A percentile compares a stretch with the other conserved stretches of the same genome.
Conservation (phyloP, 2,113 vertebrate species). For the Suncus etruscus region DNA sequence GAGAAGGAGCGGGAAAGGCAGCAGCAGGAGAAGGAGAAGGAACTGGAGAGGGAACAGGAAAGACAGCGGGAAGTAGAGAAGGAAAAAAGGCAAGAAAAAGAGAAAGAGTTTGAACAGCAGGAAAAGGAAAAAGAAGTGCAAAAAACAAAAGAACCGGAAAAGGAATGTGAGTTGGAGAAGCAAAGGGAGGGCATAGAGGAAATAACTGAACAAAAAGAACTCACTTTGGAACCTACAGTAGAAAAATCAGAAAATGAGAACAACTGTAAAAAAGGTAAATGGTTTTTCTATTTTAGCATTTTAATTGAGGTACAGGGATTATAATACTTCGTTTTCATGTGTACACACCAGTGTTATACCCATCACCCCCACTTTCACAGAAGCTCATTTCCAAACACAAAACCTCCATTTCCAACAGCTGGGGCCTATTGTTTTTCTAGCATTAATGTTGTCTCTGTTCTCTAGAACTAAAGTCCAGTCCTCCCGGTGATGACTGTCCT, state of each 20-base stretch:
- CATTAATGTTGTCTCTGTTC: too few species aligned
- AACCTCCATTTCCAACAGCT: too few species aligned
- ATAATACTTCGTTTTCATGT: too few species aligned
- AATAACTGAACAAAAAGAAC: constrained; percentile 83
- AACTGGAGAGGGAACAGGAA: constrained; percentile 63
- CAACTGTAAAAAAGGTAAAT: constrained; percentile 83
- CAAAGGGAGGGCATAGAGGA: constrained; percentile 75
- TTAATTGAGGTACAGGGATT: too few species aligned
- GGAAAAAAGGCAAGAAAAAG: constrained; percentile 55
- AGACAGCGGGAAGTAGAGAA: constrained; percentile 70
- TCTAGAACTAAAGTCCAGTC: too few species aligned
- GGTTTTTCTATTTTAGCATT: not conserved
- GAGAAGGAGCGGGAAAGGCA: constrained; percentile 64
- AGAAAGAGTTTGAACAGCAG: constrained; percentile 35
- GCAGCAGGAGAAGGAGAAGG: constrained; percentile 72
- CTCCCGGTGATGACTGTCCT: too few species aligned
- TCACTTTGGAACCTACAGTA: constrained; percentile 67
- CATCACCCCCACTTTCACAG: too few species aligned
- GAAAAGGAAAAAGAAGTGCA: constrained; percentile 80
- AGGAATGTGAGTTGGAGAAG: constrained; percentile 51
- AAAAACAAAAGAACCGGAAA: constrained; percentile 82
- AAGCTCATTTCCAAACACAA: too few species aligned
- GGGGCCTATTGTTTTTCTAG: too few species aligned
- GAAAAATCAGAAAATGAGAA: constrained; percentile 86
- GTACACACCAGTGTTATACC: too few species aligned